Conservation (phyloP, 2,113 vertebrate genomes). For the Prolemur simus region DNA sequence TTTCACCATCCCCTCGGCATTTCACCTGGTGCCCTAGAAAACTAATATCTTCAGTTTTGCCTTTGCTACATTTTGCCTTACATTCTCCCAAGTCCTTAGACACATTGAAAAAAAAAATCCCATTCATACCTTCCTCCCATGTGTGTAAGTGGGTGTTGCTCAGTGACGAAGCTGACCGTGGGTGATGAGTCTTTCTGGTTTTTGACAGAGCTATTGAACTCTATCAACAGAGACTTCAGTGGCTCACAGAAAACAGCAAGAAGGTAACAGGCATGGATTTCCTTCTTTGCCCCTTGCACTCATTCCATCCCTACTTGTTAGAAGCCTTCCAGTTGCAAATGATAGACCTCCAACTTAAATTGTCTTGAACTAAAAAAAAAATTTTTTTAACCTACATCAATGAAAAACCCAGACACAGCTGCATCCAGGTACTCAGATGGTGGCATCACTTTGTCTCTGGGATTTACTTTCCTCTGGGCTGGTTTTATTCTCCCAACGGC, state of each 20-base stretch:
- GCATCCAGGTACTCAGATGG: background rate
- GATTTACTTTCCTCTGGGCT: background rate
- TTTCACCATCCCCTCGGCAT: fast-evolving
- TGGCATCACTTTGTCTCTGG: background rate
- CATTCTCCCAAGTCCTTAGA: background rate
- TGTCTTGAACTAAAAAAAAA: background rate
- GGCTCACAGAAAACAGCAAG: constrained; percentile 86
- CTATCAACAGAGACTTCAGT: constrained; percentile 84
- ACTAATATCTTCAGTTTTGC: background rate
- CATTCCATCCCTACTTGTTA: background rate
- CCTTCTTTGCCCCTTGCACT: background rate
- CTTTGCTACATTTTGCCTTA: background rate
- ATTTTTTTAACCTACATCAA: background rate
- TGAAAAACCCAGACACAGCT: background rate
- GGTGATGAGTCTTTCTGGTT: constrained; percentile 51
- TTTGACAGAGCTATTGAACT: constrained; percentile 82
- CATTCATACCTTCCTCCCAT: background rate
- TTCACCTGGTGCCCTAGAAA: background rate
- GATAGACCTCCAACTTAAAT: background rate
- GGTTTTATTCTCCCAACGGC: background rate
- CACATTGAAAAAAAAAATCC: background rate
- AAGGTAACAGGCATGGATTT: constrained; percentile 82
- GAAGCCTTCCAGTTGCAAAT: background rate
- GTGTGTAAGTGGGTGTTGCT: background rate
- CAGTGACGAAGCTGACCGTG: background rate